Evolutionary conservation across 2,113 vertebrate species (phyloP), one percentile per base, ranked within the genome.

Genomic region (Psilopsiagon aymara): DNA sequence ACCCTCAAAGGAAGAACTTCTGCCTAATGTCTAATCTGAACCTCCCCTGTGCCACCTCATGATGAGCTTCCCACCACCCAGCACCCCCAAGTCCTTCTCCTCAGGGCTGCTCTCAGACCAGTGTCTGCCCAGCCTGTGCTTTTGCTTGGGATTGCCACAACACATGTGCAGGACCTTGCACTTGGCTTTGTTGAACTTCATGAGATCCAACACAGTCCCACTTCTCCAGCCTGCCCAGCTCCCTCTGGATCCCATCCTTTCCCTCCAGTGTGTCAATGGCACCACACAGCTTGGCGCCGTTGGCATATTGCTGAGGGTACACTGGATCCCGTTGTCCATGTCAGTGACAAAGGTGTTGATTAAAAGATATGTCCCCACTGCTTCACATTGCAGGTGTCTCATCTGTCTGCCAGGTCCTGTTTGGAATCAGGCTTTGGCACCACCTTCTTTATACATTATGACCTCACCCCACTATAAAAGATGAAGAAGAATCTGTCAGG

Each of bases 401-500:
- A 35, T 13, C 33, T 35, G 12, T 17, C 52, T 73, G 41, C 18
- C 23, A 24, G 29, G 33, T 52, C 27, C 17, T 47, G 23, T 8
- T 60, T 71, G 17, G 29, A 31, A 47, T 25, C 33, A 35, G 37
- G 51, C 46, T 77, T 77, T 25, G 41, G 35, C 1, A 0, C 67
- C 27, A 43, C 33, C 28, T 49, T 14, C 52, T 35, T 28, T 17
- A 31, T 4, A n/a, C 1, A 2, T 39, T 39, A 5, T 4, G 3
- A 33, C 55, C 68, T 74, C 29, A 18, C 5, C 11, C 7, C 1
- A 1, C 66, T 49, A 11, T 3, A 13, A 37, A 55, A 69, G 15
- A 23, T 1, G 0, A 47, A n/a, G 7, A 43, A 37, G 7, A 43
- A 37, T 5, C 35, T 23, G 2, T 29, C 4, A 17, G 75, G 24